Percentiles rank a stretch among this genome's conserved stretches.
Conservation (phyloP, 2,113 vertebrate genomes). For the Penelope pileata region DNA sequence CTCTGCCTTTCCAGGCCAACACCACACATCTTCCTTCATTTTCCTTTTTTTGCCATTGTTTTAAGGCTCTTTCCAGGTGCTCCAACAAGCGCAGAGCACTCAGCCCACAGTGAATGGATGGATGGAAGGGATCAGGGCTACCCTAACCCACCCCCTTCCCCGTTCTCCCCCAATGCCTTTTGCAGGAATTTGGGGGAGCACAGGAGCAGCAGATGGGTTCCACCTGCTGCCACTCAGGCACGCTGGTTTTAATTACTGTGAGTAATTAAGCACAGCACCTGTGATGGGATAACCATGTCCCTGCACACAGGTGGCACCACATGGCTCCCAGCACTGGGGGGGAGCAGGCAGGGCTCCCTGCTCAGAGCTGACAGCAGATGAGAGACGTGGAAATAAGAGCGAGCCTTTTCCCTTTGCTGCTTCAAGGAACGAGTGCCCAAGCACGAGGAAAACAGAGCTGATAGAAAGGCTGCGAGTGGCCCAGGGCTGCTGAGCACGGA, state of each 20-base stretch:
- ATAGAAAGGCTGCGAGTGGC: background rate
- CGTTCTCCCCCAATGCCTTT: rapidly evolving
- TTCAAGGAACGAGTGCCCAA: background rate
- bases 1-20: background rate
- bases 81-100: rapidly evolving
- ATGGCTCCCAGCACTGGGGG: background rate
- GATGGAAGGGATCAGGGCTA: background rate
- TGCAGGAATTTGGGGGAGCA: background rate
- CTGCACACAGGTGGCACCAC: background rate
- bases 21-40: rapidly evolving
- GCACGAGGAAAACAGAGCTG: background rate
- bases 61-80: background rate
- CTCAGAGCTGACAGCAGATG: background rate
- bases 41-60: too few species aligned
- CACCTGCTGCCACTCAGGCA: background rate
- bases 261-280: constrained; percentile 38
- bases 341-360: background rate
- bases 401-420: background rate
- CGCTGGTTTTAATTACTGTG: background rate
- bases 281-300: background rate
- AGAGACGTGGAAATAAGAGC: background rate
- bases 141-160: rapidly evolving
- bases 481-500: background rate
- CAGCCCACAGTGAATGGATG: too few species aligned
- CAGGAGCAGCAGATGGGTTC: constrained; percentile 24